Percentiles rank a stretch among this genome's conserved stretches.
Conservation (phyloP, 2,797 vertebrate species). For the Sebastes alutus region DNA sequence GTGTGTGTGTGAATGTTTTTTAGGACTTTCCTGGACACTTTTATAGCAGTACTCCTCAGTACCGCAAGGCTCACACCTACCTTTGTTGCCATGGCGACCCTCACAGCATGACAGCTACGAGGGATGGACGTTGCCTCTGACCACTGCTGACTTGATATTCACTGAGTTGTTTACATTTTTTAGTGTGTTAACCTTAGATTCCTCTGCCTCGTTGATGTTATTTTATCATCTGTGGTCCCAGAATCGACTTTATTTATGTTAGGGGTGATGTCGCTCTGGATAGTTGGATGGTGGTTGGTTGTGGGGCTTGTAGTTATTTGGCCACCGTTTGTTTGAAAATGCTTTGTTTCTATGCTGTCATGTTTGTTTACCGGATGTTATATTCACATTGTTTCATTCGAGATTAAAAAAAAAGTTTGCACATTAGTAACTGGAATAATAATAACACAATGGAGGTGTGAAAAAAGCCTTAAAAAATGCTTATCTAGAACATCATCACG, state of each 20-base stretch:
- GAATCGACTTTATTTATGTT: background rate
- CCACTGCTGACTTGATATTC: background rate
- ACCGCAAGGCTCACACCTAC: background rate
- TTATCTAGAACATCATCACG: background rate
- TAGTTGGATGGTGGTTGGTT: background rate
- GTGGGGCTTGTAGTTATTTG: background rate
- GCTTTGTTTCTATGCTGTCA: background rate
- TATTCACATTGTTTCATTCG: background rate
- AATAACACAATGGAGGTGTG: background rate
- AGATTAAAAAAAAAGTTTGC: background rate
- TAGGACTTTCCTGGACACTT: background rate
- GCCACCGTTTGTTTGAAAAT: background rate
- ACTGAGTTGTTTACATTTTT: background rate
- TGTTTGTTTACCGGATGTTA: background rate
- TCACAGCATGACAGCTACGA: background rate
- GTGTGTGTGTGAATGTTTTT: background rate
- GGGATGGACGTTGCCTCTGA: background rate
- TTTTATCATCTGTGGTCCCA: background rate
- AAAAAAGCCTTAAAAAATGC: background rate
- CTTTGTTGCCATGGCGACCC: constrained; percentile 8
- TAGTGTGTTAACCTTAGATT: background rate
- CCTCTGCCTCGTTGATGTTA: background rate
- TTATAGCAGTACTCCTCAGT: no score
- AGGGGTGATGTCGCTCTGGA: background rate
- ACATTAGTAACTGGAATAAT: background rate